Conservation (phyloP, 2,797 vertebrate species). For the Agapornis canus region DNA sequence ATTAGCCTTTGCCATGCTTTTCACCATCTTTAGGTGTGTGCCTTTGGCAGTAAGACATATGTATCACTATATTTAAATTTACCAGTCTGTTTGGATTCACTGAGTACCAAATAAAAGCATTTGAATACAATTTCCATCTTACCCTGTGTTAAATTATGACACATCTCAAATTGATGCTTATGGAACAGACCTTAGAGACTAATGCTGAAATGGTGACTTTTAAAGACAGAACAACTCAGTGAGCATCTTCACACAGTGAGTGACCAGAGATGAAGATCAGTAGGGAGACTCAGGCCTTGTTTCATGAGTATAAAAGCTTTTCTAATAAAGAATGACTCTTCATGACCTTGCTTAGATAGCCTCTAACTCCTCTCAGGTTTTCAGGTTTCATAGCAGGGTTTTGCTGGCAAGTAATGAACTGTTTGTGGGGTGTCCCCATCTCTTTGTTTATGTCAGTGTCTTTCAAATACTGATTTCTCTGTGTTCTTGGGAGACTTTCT, state of each 20-base stretch:
- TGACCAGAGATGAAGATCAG: not conserved
- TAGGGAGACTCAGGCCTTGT: not conserved
- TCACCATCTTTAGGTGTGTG: not conserved
- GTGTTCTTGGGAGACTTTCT: not conserved
- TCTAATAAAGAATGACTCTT: not conserved
- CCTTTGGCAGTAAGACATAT: not conserved
- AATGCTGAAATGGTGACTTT: not conserved
- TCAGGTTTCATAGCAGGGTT: not conserved
- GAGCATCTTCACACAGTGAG: not conserved
- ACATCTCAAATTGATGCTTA: not conserved
- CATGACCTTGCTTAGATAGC: not conserved
- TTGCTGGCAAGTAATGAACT: not conserved
- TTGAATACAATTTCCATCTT: not conserved
- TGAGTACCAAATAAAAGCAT: not conserved
- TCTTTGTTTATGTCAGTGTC: not conserved
- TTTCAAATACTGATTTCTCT: not conserved
- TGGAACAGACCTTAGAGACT: not conserved
- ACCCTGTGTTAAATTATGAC: not conserved
- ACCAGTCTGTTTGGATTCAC: not conserved
- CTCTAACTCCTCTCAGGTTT: not conserved
- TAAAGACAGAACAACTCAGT: not conserved
- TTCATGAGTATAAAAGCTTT: not conserved
- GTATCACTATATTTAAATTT: not conserved
- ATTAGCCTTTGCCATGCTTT: not conserved
- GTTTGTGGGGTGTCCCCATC: accelerated